Percentiles rank a stretch among this genome's conserved stretches.
Evolutionary conservation across 2,797 vertebrate genomes (phyloP).

Genomic region (Ispidina lecontei): DNA sequence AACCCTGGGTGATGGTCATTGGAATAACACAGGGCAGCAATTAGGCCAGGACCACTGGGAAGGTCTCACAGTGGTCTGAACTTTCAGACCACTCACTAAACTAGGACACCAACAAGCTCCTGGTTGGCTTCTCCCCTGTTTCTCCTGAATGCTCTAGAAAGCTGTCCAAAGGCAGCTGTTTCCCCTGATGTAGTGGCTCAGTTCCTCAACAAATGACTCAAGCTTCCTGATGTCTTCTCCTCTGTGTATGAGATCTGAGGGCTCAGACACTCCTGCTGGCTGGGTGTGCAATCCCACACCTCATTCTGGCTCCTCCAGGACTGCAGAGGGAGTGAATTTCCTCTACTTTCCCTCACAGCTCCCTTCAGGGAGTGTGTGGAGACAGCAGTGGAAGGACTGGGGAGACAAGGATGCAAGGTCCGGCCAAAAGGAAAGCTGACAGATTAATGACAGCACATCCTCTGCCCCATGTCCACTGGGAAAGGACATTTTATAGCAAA

Average conservation of each 20-base stretch:
- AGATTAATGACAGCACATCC: not conserved
- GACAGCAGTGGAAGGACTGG: not conserved
- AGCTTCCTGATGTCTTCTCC: not conserved
- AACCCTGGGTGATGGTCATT: not conserved
- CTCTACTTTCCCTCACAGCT: not conserved
- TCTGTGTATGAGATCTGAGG: not conserved
- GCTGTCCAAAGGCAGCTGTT: not conserved
- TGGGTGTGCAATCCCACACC: not conserved
- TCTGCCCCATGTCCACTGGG: not conserved
- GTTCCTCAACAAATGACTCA: not conserved
- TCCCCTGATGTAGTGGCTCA: not conserved
- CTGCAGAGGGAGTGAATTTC: not conserved
- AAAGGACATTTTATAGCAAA: not conserved
- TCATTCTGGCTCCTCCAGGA: not conserved
- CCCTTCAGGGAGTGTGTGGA: not conserved
- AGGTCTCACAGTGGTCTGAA: not conserved
- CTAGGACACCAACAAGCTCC: not conserved
- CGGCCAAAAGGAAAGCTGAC: not conserved
- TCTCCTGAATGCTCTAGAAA: not conserved
- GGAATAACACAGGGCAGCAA: not conserved
- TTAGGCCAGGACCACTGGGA: not conserved
- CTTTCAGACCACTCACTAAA: not conserved
- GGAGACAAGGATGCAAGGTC: rapidly evolving
- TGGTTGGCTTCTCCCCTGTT: not conserved
- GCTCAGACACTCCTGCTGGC: not conserved